Evolutionary conservation across 35 echinoderm and acorn worm genomes (phyloP), one percentile per base, ranked within the genome.

Genomic region (Holothuria glaberrima): DNA sequence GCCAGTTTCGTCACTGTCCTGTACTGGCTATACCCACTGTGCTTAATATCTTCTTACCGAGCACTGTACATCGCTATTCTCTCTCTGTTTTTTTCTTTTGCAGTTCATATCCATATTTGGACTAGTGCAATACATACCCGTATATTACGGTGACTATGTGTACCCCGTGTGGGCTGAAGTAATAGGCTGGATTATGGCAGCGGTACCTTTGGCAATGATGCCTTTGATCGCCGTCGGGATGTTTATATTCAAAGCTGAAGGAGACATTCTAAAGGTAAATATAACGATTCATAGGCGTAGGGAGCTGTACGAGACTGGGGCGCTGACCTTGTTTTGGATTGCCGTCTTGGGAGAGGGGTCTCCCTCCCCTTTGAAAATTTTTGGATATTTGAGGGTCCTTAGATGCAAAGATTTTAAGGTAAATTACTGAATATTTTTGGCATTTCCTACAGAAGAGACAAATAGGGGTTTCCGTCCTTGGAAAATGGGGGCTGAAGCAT

Each of bases 101-200:
- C 90, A 97, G 95, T 92, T 92, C 41, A 97, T 97, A 50, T 73
- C 70, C 7, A 70, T 92, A n/a, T 94, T 97, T 61, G 90, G 89
- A 21, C 33, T 97, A 41, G 33, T 71, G 20, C 75, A 94, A 68
- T 97, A 97, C 63, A 58, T 80, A 2, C 95, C 95, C 1, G 95
- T 97, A 0, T 92, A 91, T 71, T 97, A 94, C 54, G 95, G 71
- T 60, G 79, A 71, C 12, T 97, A 94, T 60, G 64, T 71, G 9
- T 97, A 97, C 70, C 95, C 95, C 14, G 65, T 59, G 16, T 94
- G 92, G 95, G 86, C 90, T 35, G 95, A 97, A 44, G 86, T 76
- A 22, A 17, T 97, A 1, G 95, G 92, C 22, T 97, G 95, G 95
- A 56, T 97, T 21, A 92, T 97, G 82, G 90, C 92, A 7, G n/a